phyloP scores from a whole-genome alignment of 2,113 vertebrate genomes.

The Rhadina sibilatrix region DNA sequence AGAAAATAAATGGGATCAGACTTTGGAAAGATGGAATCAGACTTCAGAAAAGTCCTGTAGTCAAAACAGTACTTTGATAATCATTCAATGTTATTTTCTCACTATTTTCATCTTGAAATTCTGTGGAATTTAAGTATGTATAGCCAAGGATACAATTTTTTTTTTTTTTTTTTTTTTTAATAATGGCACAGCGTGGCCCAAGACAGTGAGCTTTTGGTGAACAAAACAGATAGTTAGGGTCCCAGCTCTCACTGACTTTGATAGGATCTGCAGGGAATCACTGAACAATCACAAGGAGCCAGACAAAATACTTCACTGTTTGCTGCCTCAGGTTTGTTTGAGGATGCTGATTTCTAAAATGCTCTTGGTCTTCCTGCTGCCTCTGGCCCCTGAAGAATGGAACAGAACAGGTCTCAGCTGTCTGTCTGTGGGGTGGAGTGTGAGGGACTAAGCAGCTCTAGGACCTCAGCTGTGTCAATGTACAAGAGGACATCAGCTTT shows the following conservation, averaged over 20 bases:
- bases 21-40: neutral
- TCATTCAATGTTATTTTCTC: neutral
- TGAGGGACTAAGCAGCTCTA: neutral
- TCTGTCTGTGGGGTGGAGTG: rapidly evolving
- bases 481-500: neutral
- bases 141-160: neutral
- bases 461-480: rapidly evolving
- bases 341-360: neutral
- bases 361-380: neutral
- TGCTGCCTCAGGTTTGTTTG: neutral
- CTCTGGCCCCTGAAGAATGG: neutral
- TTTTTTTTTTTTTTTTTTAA: too few species aligned
- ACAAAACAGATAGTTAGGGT: neutral
- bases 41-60: neutral
- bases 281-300: neutral
- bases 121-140: neutral
- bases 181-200: neutral
- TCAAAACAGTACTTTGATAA: neutral
- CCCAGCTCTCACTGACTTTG: neutral
- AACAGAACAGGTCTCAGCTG: rapidly evolving
- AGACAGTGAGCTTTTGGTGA: neutral
- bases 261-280: neutral
- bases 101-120: neutral
- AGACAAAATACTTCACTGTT: neutral
- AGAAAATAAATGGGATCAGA: neutral